A percentile compares a stretch with the other conserved stretches of the same genome.
phyloP scores from a whole-genome alignment of 2,797 vertebrate species.

The Adrianichthys oophorus region DNA sequence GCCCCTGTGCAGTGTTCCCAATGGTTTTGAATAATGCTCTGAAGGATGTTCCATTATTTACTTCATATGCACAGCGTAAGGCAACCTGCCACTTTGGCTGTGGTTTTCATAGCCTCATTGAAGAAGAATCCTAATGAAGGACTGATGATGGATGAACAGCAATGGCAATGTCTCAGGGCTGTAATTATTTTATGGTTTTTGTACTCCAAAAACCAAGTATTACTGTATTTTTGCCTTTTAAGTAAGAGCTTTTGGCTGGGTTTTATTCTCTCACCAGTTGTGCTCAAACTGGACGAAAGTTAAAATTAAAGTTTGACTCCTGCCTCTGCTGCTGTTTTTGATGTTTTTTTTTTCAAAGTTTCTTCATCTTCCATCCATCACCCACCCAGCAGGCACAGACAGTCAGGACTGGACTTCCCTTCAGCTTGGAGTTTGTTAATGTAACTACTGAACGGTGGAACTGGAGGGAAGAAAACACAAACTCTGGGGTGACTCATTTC shows the following conservation, averaged over 20 bases:
- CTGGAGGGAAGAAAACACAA: conserved; percentile 69
- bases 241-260: conserved; percentile 45
- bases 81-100: conserved; percentile 40
- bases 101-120: conserved; percentile 27
- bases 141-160: conserved; percentile 46
- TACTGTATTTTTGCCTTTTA: conserved; percentile 46
- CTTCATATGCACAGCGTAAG: conserved; percentile 34
- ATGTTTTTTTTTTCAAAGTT: conserved; percentile 60
- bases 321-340: conserved; percentile 39
- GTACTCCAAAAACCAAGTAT: conserved; percentile 52
- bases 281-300: conserved; percentile 54
- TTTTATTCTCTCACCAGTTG: conserved; percentile 40
- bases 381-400: conserved; percentile 65
- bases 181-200: conserved; percentile 54
- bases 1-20: conserved; percentile 18
- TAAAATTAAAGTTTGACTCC: conserved; percentile 48
- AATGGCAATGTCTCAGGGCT: conserved; percentile 23
- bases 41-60: conserved; percentile 30
- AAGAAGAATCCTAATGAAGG: conserved; percentile 43
- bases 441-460: conserved; percentile 61
- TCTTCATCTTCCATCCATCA: conserved; percentile 43
- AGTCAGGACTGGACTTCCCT: conserved; percentile 64
- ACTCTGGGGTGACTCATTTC: conserved; percentile 80
- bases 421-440: conserved; percentile 50
- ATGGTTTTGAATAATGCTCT: conserved; percentile 24